Conservation (phyloP, 2,113 vertebrate species). For the Corapipo altera region DNA sequence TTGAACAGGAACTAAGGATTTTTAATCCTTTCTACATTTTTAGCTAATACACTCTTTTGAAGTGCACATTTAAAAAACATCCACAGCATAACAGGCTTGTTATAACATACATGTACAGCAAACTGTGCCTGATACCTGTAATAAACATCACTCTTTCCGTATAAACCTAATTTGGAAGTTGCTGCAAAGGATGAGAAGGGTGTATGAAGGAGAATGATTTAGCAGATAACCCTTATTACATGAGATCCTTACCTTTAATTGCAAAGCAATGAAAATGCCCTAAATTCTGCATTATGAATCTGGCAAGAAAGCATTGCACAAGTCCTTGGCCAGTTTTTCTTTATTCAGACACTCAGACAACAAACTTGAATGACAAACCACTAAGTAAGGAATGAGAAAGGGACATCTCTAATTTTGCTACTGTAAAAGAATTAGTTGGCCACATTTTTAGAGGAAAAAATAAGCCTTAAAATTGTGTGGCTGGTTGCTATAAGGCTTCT, state of each 20-base stretch:
- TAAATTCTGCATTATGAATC: neutral
- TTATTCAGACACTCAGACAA: neutral
- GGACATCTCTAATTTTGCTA: neutral
- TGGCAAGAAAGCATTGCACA: neutral
- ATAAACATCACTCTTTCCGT: neutral
- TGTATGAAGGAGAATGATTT: neutral
- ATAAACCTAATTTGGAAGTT: neutral
- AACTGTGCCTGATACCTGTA: neutral
- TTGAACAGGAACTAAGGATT: neutral
- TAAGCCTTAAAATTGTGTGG: neutral
- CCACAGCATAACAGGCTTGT: neutral
- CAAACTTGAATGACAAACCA: fast-evolving
- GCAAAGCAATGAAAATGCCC: neutral
- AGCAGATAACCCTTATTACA: neutral
- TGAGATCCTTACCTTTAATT: neutral
- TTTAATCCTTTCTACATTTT: neutral
- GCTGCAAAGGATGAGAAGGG: neutral
- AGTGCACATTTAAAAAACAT: neutral
- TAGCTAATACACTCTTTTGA: neutral
- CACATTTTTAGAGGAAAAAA: neutral
- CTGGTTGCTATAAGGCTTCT: neutral
- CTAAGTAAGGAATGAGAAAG: neutral
- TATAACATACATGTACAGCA: neutral
- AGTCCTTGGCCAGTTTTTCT: neutral
- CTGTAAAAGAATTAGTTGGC: neutral